phyloP scores from a whole-genome alignment of 2,113 vertebrate species.

The Protobothrops flavoviridis region DNA sequence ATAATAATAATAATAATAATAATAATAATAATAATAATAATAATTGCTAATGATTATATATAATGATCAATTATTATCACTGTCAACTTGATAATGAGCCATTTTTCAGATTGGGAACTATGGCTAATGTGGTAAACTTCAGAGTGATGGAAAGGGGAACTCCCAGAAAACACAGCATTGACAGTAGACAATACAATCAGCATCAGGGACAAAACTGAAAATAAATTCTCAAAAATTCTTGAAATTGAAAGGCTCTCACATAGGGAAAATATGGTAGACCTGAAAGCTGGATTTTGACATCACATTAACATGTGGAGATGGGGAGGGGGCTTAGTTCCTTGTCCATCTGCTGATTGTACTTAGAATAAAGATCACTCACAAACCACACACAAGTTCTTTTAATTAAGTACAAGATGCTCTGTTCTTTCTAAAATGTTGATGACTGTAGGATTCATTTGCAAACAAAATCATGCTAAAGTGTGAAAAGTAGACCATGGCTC shows the following conservation, averaged over 20 bases:
- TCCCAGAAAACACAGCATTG: not conserved
- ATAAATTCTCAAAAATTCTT: not conserved
- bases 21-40: too few species aligned
- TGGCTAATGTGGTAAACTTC: not conserved
- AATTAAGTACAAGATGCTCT: not conserved
- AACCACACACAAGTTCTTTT: not conserved
- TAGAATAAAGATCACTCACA: not conserved
- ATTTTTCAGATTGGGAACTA: not conserved
- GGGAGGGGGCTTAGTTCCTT: not conserved
- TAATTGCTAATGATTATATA: too few species aligned
- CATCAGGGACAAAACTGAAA: not conserved
- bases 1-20: too few species aligned
- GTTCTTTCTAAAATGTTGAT: not conserved
- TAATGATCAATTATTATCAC: too few species aligned
- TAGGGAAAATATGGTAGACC: not conserved
- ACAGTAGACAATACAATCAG: not conserved
- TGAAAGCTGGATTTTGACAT: not conserved
- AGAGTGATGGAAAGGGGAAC: not conserved
- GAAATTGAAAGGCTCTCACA: not conserved
- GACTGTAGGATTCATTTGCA: not conserved
- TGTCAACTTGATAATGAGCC: too few species aligned
- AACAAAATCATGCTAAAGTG: not conserved
- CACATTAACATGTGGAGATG: not conserved
- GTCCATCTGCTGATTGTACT: not conserved
- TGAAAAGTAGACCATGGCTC: not conserved